These are phyloP conservation scores for Erythrolamprus reginae DNA, from an alignment of 2,113 vertebrate species.

Conservation along the genomic window DNA sequence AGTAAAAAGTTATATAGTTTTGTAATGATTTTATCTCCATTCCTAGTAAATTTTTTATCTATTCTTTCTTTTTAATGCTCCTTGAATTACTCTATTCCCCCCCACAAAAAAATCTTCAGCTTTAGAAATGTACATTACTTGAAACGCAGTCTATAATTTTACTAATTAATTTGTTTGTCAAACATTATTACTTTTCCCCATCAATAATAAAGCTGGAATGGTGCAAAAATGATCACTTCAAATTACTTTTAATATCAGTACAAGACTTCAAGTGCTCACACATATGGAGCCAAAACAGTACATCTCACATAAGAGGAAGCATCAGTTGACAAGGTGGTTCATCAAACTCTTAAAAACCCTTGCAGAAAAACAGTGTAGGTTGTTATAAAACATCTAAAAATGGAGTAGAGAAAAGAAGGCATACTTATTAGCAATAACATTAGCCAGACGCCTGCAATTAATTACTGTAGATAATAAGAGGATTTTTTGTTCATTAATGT, in stretches of 20 bases:
- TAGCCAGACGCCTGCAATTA: not conserved
- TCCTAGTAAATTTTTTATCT: no score
- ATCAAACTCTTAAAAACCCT: not conserved
- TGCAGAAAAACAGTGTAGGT: not conserved
- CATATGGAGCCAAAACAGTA: not conserved
- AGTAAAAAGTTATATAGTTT: no score
- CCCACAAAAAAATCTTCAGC: not conserved
- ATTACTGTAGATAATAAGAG: not conserved
- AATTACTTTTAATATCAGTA: not conserved
- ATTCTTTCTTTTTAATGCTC: not conserved
- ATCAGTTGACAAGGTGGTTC: not conserved
- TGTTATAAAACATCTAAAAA: not conserved
- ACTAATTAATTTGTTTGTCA: not conserved
- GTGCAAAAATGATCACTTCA: not conserved
- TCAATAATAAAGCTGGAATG: not conserved
- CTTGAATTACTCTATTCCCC: not conserved
- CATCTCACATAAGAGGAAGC: not conserved
- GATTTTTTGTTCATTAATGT: not conserved
- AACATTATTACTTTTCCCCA: not conserved
- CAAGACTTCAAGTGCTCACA: not conserved
- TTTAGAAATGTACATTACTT: not conserved
- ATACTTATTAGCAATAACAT: not conserved
- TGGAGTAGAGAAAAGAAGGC: not conserved
- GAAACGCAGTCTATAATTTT: not conserved
- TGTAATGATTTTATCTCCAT: no score